Base-by-base conservation (phyloP, 2,113 vertebrate species). In the Calidris pygmaea region DNA sequence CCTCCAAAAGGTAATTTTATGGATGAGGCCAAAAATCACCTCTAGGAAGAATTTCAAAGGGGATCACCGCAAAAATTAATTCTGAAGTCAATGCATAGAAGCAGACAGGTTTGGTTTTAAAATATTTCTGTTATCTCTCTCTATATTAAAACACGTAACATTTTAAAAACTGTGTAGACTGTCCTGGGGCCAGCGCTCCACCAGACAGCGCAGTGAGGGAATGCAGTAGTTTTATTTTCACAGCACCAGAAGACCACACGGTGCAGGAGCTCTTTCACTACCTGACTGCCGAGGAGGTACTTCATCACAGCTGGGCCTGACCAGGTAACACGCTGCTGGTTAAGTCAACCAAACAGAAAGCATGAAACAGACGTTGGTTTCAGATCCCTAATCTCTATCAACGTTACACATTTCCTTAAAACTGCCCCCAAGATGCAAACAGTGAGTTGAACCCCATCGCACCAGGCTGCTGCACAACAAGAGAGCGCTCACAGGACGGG, bases 381-480 rank as follows among this genome's bases (percentile, higher is more conserved):
- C 65, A 84, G 41, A 72, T 63, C 22, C 29, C 16, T 65, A 34
- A 48, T n/a, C 26, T 53, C 55, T 70, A n/a, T 27, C 60, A 63
- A 21, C 8, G 7, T 16, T 22, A 68, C 16, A 47, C 2, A 7
- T 37, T 48, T 71, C 79, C 34, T 67, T 41, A 72, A 50, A 81
- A 53, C 41, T 26, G 23, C 16, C n/a, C n/a, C 30, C 32, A 20
- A 22, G 37, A 41, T 26, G 52, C 37, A 73, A 81, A 50, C 30
- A 22, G n/a, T 4, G 7, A 67, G 35, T 12, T 9, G 15, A 84
- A 58, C 14, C 24, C 23, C 52, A n/a, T 12, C 0, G 0, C 50
- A 18, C 24, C 15, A 24, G 26, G 29, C 24, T 37, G 59, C 76
- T 68, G 74, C 0, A 2, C 47, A 39, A 19, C 23, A 32, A 9